phyloP scores from a whole-genome alignment of 1,140 invertebrate genomes.

The Drosophila chauvacae region DNA sequence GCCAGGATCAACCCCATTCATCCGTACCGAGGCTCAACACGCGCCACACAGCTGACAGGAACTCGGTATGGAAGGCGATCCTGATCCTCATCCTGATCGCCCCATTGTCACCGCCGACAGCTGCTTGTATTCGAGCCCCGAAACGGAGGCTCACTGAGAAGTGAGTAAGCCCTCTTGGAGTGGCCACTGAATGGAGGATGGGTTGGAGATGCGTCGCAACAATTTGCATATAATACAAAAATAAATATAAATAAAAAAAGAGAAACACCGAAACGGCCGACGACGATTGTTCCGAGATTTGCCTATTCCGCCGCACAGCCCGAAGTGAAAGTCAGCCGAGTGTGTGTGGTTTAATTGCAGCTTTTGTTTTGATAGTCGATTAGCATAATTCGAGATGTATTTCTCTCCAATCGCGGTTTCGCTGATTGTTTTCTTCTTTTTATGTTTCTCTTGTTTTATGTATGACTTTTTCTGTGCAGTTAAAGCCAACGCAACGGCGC shows the following conservation, averaged over 20 bases:
- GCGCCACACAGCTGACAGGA: slow-evolving; percentile 73
- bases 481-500: slow-evolving; percentile 18
- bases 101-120: slow-evolving; percentile 44
- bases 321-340: slow-evolving; percentile 65
- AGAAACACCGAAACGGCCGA: slow-evolving; percentile 62
- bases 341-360: slow-evolving; percentile 66
- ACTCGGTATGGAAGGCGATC: slow-evolving; percentile 41
- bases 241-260: slow-evolving; percentile 48
- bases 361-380: slow-evolving; percentile 70
- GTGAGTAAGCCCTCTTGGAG: slow-evolving; percentile 30
- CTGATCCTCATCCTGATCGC: slow-evolving; percentile 39
- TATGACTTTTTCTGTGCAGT: slow-evolving; percentile 22
- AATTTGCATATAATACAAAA: slow-evolving; percentile 71
- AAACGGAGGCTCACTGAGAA: slow-evolving; percentile 6
- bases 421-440: slow-evolving; percentile 31
- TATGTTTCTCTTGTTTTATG: slow-evolving; percentile 25
- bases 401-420: slow-evolving; percentile 38
- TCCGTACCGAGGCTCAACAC: slow-evolving; percentile 43
- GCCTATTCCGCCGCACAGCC: slow-evolving; percentile 14
- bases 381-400: slow-evolving; percentile 58
- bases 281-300: slow-evolving; percentile 42
- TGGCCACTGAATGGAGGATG: slow-evolving; percentile 30
- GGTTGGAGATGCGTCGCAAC: slow-evolving; percentile 22
- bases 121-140: slow-evolving; percentile 31
- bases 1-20: slow-evolving; percentile 11